These are phyloP conservation scores for Myrmecophaga tridactyla DNA, from an alignment of 2,113 vertebrate species.

Conservation along the genomic window DNA sequence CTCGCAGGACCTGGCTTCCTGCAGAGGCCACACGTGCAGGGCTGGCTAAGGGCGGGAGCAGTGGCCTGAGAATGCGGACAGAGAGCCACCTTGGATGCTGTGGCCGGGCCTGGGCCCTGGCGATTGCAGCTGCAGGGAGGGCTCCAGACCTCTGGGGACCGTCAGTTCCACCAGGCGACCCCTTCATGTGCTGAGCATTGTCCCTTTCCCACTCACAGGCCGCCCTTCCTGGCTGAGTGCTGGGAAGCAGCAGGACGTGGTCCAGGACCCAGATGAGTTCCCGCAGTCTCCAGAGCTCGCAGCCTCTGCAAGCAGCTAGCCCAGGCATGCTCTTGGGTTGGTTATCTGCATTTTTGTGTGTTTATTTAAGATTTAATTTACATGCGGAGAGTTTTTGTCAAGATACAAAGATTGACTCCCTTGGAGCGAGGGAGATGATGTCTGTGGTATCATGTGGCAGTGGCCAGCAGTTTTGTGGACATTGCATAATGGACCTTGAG, in stretches of 20 bases:
- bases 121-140: no score
- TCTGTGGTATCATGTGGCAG: not conserved
- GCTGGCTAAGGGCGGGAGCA: no score
- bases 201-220: constrained; percentile 80
- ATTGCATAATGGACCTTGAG: not conserved
- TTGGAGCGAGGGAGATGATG: constrained; percentile 27
- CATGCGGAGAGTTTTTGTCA: constrained; percentile 64
- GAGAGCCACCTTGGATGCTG: no score
- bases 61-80: no score
- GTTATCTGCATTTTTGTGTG: not conserved
- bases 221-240: constrained; percentile 93
- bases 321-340: not conserved
- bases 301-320: constrained; percentile 78
- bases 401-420: constrained; percentile 63
- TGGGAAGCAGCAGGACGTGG: constrained; percentile 93
- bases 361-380: constrained; percentile 27
- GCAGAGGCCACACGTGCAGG: no score
- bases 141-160: no score
- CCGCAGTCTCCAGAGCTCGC: constrained; percentile 95
- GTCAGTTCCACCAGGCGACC: no score
- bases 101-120: not conserved
- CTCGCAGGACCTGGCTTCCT: no score
- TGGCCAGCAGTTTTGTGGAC: not conserved
- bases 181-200: not conserved
- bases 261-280: constrained; percentile 96